Percentiles rank a stretch among this genome's conserved stretches.
Conservation (phyloP, 2,113 vertebrate genomes). For the Gavia stellata region DNA sequence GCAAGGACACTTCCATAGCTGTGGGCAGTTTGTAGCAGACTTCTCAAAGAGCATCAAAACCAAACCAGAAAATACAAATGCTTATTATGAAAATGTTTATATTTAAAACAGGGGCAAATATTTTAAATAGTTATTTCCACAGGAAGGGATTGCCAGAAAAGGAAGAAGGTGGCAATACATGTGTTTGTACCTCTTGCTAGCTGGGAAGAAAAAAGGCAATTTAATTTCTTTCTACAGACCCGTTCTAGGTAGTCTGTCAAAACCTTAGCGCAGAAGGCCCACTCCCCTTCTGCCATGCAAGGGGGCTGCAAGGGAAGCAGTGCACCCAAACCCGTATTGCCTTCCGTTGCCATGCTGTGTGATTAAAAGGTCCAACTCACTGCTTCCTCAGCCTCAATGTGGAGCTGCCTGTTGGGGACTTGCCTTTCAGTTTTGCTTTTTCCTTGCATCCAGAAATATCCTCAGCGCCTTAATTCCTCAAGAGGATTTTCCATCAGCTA, state of each 20-base stretch:
- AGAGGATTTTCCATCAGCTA: neutral
- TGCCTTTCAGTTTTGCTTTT: neutral
- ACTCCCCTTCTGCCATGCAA: neutral
- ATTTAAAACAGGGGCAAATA: neutral
- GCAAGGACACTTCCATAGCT: neutral
- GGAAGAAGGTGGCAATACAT: neutral
- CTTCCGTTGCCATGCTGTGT: neutral
- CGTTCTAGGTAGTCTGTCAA: neutral
- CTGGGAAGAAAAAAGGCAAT: neutral
- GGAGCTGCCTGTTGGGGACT: neutral
- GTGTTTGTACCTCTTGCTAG: neutral
- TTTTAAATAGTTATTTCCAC: neutral
- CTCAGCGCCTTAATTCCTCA: neutral
- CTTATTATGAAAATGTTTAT: neutral
- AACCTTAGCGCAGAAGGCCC: neutral
- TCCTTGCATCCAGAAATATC: neutral
- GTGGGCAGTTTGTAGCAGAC: neutral
- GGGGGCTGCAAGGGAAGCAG: neutral
- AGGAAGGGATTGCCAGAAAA: neutral
- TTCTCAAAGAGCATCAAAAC: neutral
- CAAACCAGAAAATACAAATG: neutral
- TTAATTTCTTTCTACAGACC: neutral
- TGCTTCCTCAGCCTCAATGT: neutral
- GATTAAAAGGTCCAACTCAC: neutral
- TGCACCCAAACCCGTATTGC: neutral